Conservation (phyloP, 2,888 invertebrate genomes). For the Cylindroiulus punctatus region DNA sequence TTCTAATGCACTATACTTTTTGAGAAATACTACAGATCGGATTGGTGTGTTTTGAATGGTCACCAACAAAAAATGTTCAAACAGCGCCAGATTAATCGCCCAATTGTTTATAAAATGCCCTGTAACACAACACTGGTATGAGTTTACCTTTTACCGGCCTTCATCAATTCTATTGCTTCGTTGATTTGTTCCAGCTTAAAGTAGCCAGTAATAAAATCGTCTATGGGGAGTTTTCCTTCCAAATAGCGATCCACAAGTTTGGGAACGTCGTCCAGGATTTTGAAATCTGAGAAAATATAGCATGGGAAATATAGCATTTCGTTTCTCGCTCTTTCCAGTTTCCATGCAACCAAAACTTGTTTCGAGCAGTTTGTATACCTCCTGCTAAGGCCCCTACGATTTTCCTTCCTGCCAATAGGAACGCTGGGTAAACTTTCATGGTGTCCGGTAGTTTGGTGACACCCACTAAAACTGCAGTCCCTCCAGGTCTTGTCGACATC, state of each 20-base stretch:
- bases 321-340: too few relatives aligned
- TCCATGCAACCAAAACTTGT: too few relatives aligned
- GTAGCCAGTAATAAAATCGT: constrained; percentile 9
- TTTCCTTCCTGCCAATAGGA: background rate
- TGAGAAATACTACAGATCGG: too few relatives aligned
- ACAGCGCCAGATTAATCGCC: too few relatives aligned
- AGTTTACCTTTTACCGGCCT: background rate
- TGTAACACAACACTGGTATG: background rate
- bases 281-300: background rate
- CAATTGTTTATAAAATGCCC: too few relatives aligned
- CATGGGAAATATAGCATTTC: too few relatives aligned
- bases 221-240: background rate
- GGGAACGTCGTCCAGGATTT: constrained; percentile 4
- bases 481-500: constrained; percentile 30
- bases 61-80: too few relatives aligned
- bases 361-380: background rate
- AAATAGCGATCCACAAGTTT: background rate
- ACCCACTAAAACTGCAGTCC: constrained; percentile 29
- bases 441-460: background rate
- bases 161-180: background rate
- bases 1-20: too few relatives aligned
- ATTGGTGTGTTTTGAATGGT: too few relatives aligned
- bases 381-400: background rate
- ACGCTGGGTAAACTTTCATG: background rate
- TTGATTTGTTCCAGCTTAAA: constrained; percentile 7